Conservation (phyloP, 2,113 vertebrate species). For the Ammodramus savannarum region DNA sequence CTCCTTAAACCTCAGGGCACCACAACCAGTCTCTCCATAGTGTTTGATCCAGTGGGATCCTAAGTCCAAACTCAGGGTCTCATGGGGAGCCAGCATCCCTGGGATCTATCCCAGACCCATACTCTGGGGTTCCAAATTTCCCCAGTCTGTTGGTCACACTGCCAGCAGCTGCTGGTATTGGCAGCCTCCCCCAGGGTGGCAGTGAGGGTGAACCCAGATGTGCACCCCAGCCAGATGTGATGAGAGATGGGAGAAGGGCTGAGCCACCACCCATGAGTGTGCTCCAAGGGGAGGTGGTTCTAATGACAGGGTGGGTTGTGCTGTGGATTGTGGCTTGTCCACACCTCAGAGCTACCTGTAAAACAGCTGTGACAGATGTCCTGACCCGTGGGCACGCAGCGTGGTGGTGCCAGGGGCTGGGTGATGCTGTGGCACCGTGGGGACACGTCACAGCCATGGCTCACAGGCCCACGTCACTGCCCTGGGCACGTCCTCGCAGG, state of each 20-base stretch:
- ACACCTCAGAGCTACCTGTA: background rate
- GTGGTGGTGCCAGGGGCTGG: background rate
- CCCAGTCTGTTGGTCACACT: background rate
- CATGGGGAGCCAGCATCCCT: background rate
- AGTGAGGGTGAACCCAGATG: background rate
- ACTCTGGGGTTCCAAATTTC: background rate
- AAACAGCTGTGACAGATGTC: background rate
- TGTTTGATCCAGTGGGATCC: background rate
- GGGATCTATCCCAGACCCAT: background rate
- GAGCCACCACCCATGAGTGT: fast-evolving
- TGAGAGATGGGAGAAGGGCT: background rate
- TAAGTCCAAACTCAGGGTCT: background rate
- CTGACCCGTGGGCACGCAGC: background rate
- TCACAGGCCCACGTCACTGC: background rate
- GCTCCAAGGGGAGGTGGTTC: background rate
- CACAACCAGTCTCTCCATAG: background rate
- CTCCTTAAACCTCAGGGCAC: background rate
- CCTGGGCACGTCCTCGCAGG: background rate
- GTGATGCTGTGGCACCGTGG: background rate
- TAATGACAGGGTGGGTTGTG: slow-evolving; percentile 50
- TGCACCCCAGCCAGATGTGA: background rate
- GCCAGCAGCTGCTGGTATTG: background rate
- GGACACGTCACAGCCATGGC: background rate
- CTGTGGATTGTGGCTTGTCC: slow-evolving; percentile 22
- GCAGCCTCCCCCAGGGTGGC: background rate